Evolutionary conservation across 2,113 vertebrate genomes (phyloP).

Genomic region (Lepisosteus osseus): DNA sequence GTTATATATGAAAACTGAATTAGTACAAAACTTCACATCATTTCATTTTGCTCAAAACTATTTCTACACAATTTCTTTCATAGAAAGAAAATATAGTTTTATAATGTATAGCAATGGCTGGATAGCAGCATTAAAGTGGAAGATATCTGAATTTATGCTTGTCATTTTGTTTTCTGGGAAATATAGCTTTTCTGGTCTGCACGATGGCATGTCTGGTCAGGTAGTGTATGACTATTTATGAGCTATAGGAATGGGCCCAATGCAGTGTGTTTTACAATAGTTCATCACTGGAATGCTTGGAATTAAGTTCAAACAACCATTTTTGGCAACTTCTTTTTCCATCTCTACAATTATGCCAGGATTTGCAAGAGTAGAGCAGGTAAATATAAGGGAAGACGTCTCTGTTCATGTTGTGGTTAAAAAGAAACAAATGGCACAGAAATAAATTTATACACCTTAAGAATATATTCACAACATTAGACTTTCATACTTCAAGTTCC

Average conservation of each 20-base stretch:
- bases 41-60: constrained; percentile 62
- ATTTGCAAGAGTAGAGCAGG: no score
- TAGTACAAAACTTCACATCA: constrained; percentile 64
- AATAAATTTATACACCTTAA: no score
- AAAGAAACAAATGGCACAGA: no score
- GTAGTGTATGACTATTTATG: neutral
- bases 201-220: constrained; percentile 10
- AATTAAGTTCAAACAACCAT: no score
- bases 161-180: neutral
- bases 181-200: neutral
- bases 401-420: no score
- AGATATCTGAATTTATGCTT: neutral
- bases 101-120: constrained; percentile 40
- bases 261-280: neutral
- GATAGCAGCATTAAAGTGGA: constrained; percentile 69
- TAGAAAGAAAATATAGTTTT: constrained; percentile 76
- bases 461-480: no score
- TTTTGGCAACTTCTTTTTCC: no score
- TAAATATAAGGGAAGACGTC: no score
- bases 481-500: no score
- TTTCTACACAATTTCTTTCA: constrained; percentile 79
- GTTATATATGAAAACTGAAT: constrained; percentile 46
- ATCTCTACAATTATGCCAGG: no score
- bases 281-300: neutral
- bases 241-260: constrained; percentile 1